These are phyloP conservation scores for Platygyra sinensis DNA, from an alignment of 64 coral and sea anemone genomes.

Conservation along the genomic window DNA sequence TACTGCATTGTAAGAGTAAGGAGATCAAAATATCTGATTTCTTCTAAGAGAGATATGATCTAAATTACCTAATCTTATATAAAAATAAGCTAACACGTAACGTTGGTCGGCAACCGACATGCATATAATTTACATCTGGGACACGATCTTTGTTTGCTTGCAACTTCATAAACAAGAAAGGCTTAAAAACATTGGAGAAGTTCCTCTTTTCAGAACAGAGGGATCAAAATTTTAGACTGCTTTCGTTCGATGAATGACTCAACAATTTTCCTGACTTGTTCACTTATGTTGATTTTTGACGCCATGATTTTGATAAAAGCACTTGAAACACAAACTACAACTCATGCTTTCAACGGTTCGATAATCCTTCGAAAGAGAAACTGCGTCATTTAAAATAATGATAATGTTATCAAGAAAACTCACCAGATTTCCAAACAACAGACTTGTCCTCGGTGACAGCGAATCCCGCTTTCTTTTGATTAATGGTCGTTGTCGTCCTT, in stretches of 20 bases:
- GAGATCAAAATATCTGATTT: conserved; percentile 19
- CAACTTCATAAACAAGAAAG: neutral
- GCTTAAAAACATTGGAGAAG: neutral
- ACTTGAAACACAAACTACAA: neutral
- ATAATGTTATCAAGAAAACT: neutral
- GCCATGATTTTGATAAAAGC: too few species aligned
- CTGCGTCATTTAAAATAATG: neutral
- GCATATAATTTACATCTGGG: neutral
- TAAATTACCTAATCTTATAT: neutral
- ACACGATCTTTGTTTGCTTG: neutral
- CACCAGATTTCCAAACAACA: conserved; percentile 6
- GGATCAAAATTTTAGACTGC: neutral
- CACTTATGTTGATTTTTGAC: neutral
- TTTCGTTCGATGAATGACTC: neutral
- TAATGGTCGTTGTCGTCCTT: neutral
- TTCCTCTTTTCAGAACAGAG: neutral
- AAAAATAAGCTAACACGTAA: neutral
- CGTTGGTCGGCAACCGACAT: neutral
- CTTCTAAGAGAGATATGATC: conserved; percentile 16
- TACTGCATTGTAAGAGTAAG: neutral
- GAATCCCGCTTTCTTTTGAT: conserved; percentile 5
- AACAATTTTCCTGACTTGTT: neutral
- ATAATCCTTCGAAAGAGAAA: neutral
- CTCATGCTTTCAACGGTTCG: conserved; percentile 3
- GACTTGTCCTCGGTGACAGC: neutral